A percentile compares a stretch with the other conserved stretches of the same genome.
These are phyloP conservation scores for Panorpa germanica DNA, from an alignment of 2,888 invertebrate genomes.

Conservation along the genomic window DNA sequence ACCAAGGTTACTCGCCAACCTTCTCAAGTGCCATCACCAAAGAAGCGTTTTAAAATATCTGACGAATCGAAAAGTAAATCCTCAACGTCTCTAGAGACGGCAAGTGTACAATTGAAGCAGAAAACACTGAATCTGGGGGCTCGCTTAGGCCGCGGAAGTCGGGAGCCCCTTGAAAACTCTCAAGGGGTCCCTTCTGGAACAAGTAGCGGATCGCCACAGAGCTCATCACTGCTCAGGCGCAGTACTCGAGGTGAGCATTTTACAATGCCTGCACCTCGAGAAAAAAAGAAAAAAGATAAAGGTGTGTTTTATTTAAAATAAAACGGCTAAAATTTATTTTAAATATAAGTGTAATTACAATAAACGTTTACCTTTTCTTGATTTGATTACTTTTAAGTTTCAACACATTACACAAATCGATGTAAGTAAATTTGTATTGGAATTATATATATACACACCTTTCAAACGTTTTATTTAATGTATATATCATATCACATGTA, in stretches of 20 bases:
- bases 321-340: constrained; percentile 24
- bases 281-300: too few species aligned
- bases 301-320: constrained; percentile 2
- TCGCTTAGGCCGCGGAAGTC: constrained; percentile 19
- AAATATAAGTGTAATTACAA: constrained; percentile 13
- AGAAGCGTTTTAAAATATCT: too few species aligned
- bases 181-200: too few species aligned
- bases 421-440: constrained; percentile 12
- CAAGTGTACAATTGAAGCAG: constrained; percentile 21
- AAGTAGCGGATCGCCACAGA: too few species aligned
- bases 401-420: constrained; percentile 15
- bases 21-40: too few species aligned
- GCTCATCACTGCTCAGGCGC: constrained; percentile 21
- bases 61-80: constrained; percentile 13
- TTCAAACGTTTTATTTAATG: too few species aligned
- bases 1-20: too few species aligned
- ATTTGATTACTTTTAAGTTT: constrained; percentile 6
- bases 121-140: constrained; percentile 22
- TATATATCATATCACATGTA: too few species aligned
- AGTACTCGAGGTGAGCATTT: constrained; percentile 25
- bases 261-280: too few species aligned
- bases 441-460: too few species aligned
- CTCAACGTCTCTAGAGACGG: constrained; percentile 14
- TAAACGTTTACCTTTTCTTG: not conserved
- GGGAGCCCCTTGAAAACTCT: too few species aligned